Evolutionary conservation across 2,888 invertebrate genomes (phyloP).

Genomic region (Graphium colonna): DNA sequence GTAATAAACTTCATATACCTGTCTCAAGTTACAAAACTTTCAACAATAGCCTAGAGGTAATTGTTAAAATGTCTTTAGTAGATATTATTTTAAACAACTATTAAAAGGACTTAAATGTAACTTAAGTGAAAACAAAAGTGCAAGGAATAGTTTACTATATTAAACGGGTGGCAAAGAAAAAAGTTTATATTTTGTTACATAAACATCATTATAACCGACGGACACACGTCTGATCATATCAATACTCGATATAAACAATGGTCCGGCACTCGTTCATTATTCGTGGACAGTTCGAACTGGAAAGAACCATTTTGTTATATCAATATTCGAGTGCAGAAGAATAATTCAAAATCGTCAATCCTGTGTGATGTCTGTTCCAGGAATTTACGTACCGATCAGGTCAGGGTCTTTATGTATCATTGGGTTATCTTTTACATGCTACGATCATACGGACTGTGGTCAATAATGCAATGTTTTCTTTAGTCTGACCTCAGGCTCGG

Average conservation of each 20-base stretch:
- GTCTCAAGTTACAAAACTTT: slow-evolving; percentile 42
- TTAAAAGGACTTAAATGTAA: not conserved
- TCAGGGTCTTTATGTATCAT: slow-evolving; percentile 51
- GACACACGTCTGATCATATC: slow-evolving; percentile 53
- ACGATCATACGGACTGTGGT: slow-evolving; percentile 56
- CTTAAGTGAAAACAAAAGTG: not conserved
- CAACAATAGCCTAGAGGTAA: slow-evolving; percentile 41
- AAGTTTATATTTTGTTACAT: slow-evolving; percentile 54
- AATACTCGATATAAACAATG: slow-evolving; percentile 43
- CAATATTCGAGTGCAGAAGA: slow-evolving; percentile 13
- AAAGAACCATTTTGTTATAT: slow-evolving; percentile 24
- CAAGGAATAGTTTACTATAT: slow-evolving; percentile 29
- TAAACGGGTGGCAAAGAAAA: slow-evolving; percentile 39
- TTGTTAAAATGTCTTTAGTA: not conserved
- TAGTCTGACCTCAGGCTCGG: slow-evolving; percentile 61
- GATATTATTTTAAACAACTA: not conserved
- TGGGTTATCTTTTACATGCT: slow-evolving; percentile 69
- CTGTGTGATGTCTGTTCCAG: slow-evolving; percentile 39
- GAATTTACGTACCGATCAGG: slow-evolving; percentile 44
- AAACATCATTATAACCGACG: slow-evolving; percentile 60
- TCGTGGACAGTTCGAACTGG: slow-evolving; percentile 25
- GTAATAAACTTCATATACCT: slow-evolving; percentile 14
- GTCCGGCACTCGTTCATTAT: slow-evolving; percentile 37
- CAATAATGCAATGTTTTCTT: slow-evolving; percentile 63
- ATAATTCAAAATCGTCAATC: slow-evolving; percentile 27